Base-by-base conservation (phyloP, 2,797 vertebrate species). In the Spinibarbus caldwelli region DNA sequence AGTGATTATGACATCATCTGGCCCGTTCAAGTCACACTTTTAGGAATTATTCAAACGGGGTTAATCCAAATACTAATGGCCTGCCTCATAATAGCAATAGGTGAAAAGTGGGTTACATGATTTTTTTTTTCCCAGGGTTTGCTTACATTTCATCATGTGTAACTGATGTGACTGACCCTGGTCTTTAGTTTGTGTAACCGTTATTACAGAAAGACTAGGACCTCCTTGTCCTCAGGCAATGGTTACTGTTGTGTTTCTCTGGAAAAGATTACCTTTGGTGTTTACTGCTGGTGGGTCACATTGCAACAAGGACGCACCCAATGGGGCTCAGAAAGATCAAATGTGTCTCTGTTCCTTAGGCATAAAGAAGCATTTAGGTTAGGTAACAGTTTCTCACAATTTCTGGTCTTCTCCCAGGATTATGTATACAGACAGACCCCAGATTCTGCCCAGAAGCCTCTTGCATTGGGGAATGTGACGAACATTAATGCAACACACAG, bases 261-360 rank as follows among this genome's bases (percentile, higher is more conserved):
- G 76, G 62, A 73, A 59, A 66, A 71, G 80, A 78, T 86, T 83
- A 80, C 45, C 6, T 80, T 45, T 76, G 47, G 15, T 83, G 23
- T 80, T 66, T 77, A 64, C 45, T 71, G 80, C 75, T 68, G 52
- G 19, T 73, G 83, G 78, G 57, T 81, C n/a, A 52, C 85, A 78
- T 85, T 86, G 80, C 80, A 88, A 68, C 45, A 73, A 80, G 67
- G 45, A 80, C 59, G 8, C 41, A 23, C n/a, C 86, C 78, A 89
- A 88, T 86, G 70, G 47, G 45, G 70, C 85, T 80, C 17, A 67
- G 79, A 73, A 67, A 80, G 75, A 86, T 88, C 82, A 89, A 80
- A 89, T 86, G 78, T 43, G 43, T n/a, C 78, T 75, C 54, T 82
- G 67, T 41, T 86, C 79, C 85, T 86, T 67, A 29, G 85, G 71